Evolutionary conservation across 2,797 vertebrate genomes (phyloP), one percentile per base, ranked within the genome.

Genomic region (Podarcis lilfordi): DNA sequence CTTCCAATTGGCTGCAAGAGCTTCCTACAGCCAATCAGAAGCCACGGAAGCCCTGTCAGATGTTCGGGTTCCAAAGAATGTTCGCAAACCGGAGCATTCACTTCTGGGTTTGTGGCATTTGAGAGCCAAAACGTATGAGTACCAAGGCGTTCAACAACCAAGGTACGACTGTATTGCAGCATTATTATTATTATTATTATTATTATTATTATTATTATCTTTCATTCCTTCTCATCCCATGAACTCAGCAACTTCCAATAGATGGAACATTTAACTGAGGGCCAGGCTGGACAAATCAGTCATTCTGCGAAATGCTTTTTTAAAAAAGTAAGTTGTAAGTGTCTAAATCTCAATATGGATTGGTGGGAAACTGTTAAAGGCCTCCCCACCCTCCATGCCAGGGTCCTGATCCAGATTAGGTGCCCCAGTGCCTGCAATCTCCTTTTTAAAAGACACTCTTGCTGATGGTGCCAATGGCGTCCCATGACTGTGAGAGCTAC

Each of bases 201-300:
- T 55, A 55, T 55, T 55, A 50, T 50, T 50, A 55, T 55, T 55
- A 55, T 55, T 15, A 55, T 55, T 4, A 55, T 25, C 43, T 86
- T 91, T 50, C 35, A 81, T 87, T 74, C n/a, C 87, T 40, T 89
- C 83, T 85, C 25, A 84, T 84, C 32, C 61, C 35, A 69, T 59
- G 5, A 45, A 35, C 27, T 66, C 72, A 66, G 6, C 35, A 81
- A 43, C 8, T 35, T 43, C 59, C 64, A 27, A 19, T 3, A 64
- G 25, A 85, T 37, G 50, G n/a, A 32, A 45, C 5, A 25, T 4
- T 29, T 15, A 23, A 29, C 15, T 17, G 72, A 74, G 35, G 25
- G 4, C 72, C 37, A 37, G 3, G 19, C 25, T 50, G 75, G 25
- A 27, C 15, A 74, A 15, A 74, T 74, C 3, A 74, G 2, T 35